Percentiles rank a stretch among this genome's conserved stretches.
Conservation (phyloP, 2,888 invertebrate genomes). For the Zeuzera pyrina region DNA sequence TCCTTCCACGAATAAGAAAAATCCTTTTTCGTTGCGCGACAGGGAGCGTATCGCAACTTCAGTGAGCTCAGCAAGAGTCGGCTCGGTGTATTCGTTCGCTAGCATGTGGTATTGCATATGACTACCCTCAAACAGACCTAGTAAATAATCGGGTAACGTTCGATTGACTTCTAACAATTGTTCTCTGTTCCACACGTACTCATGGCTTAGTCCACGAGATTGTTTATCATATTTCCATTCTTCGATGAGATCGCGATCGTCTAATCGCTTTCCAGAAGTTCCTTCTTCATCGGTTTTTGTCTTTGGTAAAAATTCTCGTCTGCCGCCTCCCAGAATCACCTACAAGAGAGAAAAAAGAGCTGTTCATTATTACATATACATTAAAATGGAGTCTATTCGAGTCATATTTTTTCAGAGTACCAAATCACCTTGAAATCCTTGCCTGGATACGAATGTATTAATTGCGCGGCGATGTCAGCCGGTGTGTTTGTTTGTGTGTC, state of each 20-base stretch:
- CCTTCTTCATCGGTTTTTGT: constrained; percentile 64
- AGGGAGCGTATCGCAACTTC: constrained; percentile 80
- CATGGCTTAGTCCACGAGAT: constrained; percentile 34
- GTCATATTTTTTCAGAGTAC: background rate
- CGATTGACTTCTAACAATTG: constrained; percentile 54
- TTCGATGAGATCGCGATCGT: constrained; percentile 77
- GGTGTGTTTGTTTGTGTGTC: constrained; percentile 59
- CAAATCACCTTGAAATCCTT: constrained; percentile 58
- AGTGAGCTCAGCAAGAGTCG: constrained; percentile 59
- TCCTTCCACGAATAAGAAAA: constrained; percentile 82
- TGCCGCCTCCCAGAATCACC: constrained; percentile 83
- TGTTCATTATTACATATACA: background rate
- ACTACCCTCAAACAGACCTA: constrained; percentile 76
- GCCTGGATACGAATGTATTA: constrained; percentile 75
- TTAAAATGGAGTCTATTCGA: background rate
- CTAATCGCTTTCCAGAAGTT: constrained; percentile 53
- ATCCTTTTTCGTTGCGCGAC: constrained; percentile 77
- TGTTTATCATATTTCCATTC: constrained; percentile 74
- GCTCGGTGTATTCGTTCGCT: constrained; percentile 47
- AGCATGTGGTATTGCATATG: constrained; percentile 80
- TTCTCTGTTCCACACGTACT: constrained; percentile 74
- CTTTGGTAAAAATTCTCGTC: constrained; percentile 76
- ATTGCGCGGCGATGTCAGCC: constrained; percentile 80
- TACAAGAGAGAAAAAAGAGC: constrained; percentile 22
- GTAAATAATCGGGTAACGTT: constrained; percentile 70